A percentile compares a stretch with the other conserved stretches of the same genome.
Conservation (phyloP, 2,797 vertebrate species). For the Karalla daura region DNA sequence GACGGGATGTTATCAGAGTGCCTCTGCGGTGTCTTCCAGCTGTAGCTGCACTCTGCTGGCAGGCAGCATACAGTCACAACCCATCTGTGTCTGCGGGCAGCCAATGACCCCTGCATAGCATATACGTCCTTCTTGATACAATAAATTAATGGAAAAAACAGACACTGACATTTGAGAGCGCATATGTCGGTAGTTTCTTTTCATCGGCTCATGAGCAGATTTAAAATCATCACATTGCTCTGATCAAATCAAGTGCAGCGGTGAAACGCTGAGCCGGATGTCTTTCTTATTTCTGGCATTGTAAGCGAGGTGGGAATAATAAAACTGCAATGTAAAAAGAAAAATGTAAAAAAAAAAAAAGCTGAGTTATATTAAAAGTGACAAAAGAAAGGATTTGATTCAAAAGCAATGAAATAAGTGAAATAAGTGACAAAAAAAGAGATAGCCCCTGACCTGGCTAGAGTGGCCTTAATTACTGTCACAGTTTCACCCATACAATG, state of each 20-base stretch:
- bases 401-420: slow-evolving; percentile 9
- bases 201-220: slow-evolving; percentile 3
- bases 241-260: neutral
- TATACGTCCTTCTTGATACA: slow-evolving; percentile 34
- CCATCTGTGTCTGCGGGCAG: slow-evolving; percentile 69
- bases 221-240: neutral
- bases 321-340: slow-evolving; percentile 8
- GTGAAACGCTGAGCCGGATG: neutral
- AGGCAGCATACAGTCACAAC: slow-evolving; percentile 47
- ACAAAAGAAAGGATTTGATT: slow-evolving; percentile 8
- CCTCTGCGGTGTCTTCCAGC: slow-evolving; percentile 62
- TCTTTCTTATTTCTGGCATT: slow-evolving; percentile 8
- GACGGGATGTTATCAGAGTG: slow-evolving; percentile 68
- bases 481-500: slow-evolving; percentile 34
- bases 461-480: slow-evolving; percentile 41
- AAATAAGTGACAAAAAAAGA: slow-evolving; percentile 37
- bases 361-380: neutral
- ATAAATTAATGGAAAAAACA: neutral
- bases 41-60: slow-evolving; percentile 69
- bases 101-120: slow-evolving; percentile 21
- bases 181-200: neutral
- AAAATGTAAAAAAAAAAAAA: neutral
- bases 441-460: slow-evolving; percentile 43
- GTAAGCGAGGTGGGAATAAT: slow-evolving; percentile 24
- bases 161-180: neutral